phyloP scores from a whole-genome alignment of 2,888 invertebrate genomes.

The Athalia rosae region DNA sequence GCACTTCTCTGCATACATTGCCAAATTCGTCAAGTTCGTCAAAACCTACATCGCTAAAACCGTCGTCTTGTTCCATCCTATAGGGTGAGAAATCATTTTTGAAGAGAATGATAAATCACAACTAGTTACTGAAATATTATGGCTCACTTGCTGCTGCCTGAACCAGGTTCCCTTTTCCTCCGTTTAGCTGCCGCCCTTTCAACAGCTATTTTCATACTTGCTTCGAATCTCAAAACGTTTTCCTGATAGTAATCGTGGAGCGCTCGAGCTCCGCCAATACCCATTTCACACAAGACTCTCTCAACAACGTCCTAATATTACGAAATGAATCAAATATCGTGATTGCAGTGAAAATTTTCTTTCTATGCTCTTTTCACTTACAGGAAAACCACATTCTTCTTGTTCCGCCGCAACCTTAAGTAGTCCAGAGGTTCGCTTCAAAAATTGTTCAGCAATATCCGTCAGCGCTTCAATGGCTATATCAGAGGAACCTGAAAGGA shows the following conservation, averaged over 20 bases:
- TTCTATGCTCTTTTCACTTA: slow-evolving; percentile 55
- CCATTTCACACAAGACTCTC: slow-evolving; percentile 78
- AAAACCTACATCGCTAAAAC: slow-evolving; percentile 66
- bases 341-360: not conserved
- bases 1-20: slow-evolving; percentile 68
- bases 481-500: slow-evolving; percentile 71
- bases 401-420: slow-evolving; percentile 76
- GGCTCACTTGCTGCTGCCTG: slow-evolving; percentile 61
- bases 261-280: slow-evolving; percentile 77
- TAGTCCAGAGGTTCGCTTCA: slow-evolving; percentile 73
- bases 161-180: slow-evolving; percentile 62
- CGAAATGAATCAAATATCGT: not conserved
- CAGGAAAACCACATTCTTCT: slow-evolving; percentile 75
- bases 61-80: slow-evolving; percentile 70
- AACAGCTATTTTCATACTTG: slow-evolving; percentile 63
- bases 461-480: slow-evolving; percentile 74
- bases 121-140: slow-evolving; percentile 18
- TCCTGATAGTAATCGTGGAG: slow-evolving; percentile 78
- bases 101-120: not conserved
- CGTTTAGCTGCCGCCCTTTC: slow-evolving; percentile 66
- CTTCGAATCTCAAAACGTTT: slow-evolving; percentile 65
- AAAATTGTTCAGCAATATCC: slow-evolving; percentile 75
- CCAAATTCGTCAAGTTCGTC: slow-evolving; percentile 70
- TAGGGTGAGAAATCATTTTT: not conserved
- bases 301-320: slow-evolving; percentile 78